Conservation (phyloP, 2,113 vertebrate genomes). For the Rousettus leschenaultii region DNA sequence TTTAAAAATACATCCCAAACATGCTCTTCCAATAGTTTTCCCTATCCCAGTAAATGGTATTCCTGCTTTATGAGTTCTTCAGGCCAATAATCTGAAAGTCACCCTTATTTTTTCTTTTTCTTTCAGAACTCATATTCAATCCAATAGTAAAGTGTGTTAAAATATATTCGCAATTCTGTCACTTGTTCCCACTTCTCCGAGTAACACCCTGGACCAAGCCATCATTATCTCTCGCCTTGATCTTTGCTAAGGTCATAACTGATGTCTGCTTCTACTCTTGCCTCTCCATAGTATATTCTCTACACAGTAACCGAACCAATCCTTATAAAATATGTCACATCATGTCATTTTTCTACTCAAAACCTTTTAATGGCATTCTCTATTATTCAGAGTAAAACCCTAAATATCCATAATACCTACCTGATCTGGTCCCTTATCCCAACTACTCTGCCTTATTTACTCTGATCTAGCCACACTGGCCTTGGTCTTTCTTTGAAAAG, state of each 20-base stretch:
- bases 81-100: not conserved
- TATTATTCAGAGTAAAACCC: not conserved
- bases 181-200: not conserved
- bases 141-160: not conserved
- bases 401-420: not conserved
- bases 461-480: not conserved
- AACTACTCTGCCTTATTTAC: not conserved
- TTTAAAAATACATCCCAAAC: not conserved
- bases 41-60: not conserved
- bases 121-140: not conserved
- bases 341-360: not conserved
- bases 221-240: not conserved
- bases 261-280: not conserved
- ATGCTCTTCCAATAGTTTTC: not conserved
- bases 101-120: not conserved
- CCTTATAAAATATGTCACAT: not conserved
- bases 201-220: not conserved
- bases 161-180: not conserved
- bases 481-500: not conserved
- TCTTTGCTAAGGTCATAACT: not conserved
- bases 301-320: not conserved
- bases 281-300: not conserved
- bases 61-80: not conserved
- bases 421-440: not conserved
- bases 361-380: not conserved